Base-by-base conservation (phyloP, 1,140 invertebrate genomes). In the Tachypleus tridentatus region DNA sequence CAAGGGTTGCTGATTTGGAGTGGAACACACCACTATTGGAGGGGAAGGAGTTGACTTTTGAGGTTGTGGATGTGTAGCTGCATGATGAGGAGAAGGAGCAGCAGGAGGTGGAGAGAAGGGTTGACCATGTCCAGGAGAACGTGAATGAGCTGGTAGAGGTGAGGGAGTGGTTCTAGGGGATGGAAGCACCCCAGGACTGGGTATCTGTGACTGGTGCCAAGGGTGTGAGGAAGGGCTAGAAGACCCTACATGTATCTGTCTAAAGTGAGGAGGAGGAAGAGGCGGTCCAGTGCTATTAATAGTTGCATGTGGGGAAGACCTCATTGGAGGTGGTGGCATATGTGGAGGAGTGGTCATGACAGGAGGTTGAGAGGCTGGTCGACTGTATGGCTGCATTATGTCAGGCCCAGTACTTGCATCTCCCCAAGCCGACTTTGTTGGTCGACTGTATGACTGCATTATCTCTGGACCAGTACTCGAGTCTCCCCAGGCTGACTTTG, bases 91-190 rank as follows among this genome's bases (percentile, higher is more conserved):
- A 10, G 64, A 48, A 4, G 66, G 67, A 5, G 67, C 62, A 3
- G 63, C 58, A 4, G 69, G 65, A 47, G 69, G 64, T 0, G 70
- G 69, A n/a, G 66, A 67, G 47, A 66, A 70, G 49, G 68, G 68
- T 6, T 64, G 70, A 51, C 51, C 54, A 57, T 72, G 72, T 49
- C 61, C 69, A 8, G 72, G 72, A 9, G 71, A 69, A 4, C 68
- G 61, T 47, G 57, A 48, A n/a, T 67, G 51, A 10, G 58, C 49
- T n/a, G 71, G 47, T 58, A 63, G 11, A 7, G 68, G 68, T 4
- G 72, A 73, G 8, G 72, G 72, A 7, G 72, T 73, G 29, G 67
- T 69, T 6, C 72, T 64, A 4, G 72, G 72, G 0, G 71, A 72
- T 48, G 64, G 68, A 4, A 71, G 58, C 10, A 68, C 64, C 66